Evolutionary conservation across 1,140 invertebrate species (phyloP).

Genomic region (Drosophila suzukii): DNA sequence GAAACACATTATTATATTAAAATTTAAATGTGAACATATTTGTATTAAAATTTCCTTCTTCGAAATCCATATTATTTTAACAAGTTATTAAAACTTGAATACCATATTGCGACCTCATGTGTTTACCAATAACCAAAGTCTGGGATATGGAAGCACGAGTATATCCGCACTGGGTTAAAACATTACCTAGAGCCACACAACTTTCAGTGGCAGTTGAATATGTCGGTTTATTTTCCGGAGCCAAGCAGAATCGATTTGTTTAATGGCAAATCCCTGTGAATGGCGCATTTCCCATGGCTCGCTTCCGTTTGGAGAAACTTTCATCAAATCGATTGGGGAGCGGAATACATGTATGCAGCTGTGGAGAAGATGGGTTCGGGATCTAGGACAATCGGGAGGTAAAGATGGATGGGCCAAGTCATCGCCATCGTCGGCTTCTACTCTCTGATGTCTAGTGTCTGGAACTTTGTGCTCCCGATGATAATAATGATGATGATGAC

Average conservation of each 20-base stretch:
- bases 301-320: constrained; percentile 67
- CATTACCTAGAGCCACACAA: not conserved
- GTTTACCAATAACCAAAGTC: not conserved
- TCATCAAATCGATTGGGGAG: constrained; percentile 51
- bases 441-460: constrained; percentile 41
- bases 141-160: not conserved
- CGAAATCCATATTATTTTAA: not conserved
- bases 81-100: not conserved
- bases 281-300: constrained; percentile 54
- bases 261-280: constrained; percentile 58
- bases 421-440: constrained; percentile 30
- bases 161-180: constrained; percentile 21
- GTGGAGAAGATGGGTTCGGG: not conserved
- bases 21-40: too few species aligned
- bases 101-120: not conserved
- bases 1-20: too few species aligned
- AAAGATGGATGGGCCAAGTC: constrained; percentile 35
- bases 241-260: constrained; percentile 65
- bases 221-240: constrained; percentile 24
- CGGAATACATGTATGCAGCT: not conserved
- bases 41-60: too few species aligned
- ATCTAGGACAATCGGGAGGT: constrained; percentile 16
- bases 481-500: constrained; percentile 40
- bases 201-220: constrained; percentile 13
- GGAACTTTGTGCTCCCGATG: constrained; percentile 34